phyloP scores from a whole-genome alignment of 64 coral and sea anemone genomes.

The Exaiptasia diaphana region DNA sequence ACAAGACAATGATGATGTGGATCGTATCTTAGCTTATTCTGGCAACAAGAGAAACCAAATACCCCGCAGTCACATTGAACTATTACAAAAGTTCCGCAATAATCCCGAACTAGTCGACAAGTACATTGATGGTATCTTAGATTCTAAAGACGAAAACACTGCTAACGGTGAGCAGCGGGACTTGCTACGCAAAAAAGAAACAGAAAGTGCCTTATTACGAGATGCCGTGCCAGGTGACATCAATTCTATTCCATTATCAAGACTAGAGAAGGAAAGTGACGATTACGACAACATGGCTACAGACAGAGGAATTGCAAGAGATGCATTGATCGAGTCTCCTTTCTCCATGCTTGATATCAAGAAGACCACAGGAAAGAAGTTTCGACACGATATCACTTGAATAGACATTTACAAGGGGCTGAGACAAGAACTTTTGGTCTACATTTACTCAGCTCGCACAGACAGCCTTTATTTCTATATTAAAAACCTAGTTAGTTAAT shows the following conservation, averaged over 20 bases:
- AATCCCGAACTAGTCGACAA: slow-evolving; percentile 32
- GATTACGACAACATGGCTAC: slow-evolving; percentile 54
- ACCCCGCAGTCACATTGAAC: slow-evolving; percentile 11
- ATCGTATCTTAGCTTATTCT: background rate
- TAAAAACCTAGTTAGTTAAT: too few species aligned
- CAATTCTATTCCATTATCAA: slow-evolving; percentile 49
- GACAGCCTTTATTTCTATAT: too few species aligned
- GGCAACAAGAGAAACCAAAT: slow-evolving; percentile 22
- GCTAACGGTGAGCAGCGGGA: slow-evolving; percentile 43
- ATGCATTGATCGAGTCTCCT: slow-evolving; percentile 52
- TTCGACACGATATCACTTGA: slow-evolving; percentile 36
- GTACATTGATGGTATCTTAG: slow-evolving; percentile 41
- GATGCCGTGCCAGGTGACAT: slow-evolving; percentile 44
- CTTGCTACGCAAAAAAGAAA: slow-evolving; percentile 51
- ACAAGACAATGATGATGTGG: slow-evolving; percentile 19
- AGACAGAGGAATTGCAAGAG: slow-evolving; percentile 41
- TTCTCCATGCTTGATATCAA: slow-evolving; percentile 49
- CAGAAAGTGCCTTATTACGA: slow-evolving; percentile 35
- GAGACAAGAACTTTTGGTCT: too few species aligned
- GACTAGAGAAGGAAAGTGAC: slow-evolving; percentile 54
- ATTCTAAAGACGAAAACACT: slow-evolving; percentile 7
- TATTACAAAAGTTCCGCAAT: slow-evolving; percentile 26
- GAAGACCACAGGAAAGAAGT: slow-evolving; percentile 52
- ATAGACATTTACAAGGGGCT: too few species aligned
- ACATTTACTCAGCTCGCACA: too few species aligned